Evolutionary conservation across 2,888 invertebrate genomes (phyloP).

Genomic region (Palloptera scutellata): DNA sequence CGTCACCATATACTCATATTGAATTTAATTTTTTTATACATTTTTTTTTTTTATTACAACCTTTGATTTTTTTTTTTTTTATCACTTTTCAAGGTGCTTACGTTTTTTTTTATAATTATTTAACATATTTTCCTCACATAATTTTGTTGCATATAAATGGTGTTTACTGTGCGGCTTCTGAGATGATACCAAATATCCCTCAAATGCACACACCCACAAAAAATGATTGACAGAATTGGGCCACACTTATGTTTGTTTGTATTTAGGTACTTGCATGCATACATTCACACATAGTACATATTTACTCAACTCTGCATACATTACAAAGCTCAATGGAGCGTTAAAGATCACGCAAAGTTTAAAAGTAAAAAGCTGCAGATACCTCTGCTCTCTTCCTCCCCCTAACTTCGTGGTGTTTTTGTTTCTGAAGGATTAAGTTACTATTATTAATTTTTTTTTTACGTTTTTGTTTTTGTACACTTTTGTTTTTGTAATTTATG

Average conservation of each 20-base stretch:
- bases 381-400: no score
- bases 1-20: no score
- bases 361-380: no score
- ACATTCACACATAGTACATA: background rate
- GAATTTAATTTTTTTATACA: background rate
- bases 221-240: conserved; percentile 57
- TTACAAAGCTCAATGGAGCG: no score
- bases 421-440: no score
- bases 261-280: background rate
- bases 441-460: background rate
- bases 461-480: background rate
- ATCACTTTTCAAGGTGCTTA: background rate
- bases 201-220: conserved; percentile 24
- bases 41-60: background rate
- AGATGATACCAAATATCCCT: conserved; percentile 6
- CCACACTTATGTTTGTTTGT: conserved; percentile 24
- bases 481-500: background rate
- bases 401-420: no score
- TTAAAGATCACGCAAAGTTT: no score
- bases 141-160: background rate
- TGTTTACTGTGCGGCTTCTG: conserved; percentile 8
- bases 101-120: background rate
- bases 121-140: background rate
- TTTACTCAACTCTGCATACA: background rate
- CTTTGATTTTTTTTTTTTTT: background rate